A percentile compares a stretch with the other conserved stretches of the same genome.
phyloP scores from a whole-genome alignment of 2,797 vertebrate genomes.

The Centropyge bicolor region DNA sequence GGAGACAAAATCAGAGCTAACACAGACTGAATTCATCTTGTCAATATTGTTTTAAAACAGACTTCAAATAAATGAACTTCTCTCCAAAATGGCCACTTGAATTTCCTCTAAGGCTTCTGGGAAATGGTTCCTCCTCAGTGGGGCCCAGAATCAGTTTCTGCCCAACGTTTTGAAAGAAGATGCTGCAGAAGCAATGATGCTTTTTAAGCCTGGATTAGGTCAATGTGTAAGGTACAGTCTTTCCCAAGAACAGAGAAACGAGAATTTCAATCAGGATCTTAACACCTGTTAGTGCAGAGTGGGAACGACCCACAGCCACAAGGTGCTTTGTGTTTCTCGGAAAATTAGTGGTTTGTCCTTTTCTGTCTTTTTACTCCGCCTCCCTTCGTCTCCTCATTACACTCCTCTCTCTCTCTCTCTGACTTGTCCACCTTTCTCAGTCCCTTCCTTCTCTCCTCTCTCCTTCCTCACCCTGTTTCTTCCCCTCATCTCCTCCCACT shows the following conservation, averaged over 20 bases:
- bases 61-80: background rate
- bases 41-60: background rate
- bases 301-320: background rate
- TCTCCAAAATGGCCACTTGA: background rate
- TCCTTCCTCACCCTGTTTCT: background rate
- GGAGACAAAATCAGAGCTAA: too few relatives aligned
- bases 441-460: background rate
- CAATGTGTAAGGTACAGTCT: background rate
- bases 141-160: background rate
- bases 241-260: background rate
- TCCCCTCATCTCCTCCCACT: background rate
- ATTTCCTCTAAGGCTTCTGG: background rate
- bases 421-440: background rate
- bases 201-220: background rate
- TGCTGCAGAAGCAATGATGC: background rate
- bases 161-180: background rate
- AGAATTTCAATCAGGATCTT: background rate
- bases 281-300: background rate
- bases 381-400: background rate
- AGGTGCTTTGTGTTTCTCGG: background rate
- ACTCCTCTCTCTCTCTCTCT: background rate
- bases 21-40: background rate
- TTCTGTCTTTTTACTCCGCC: background rate
- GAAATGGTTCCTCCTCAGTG: background rate
- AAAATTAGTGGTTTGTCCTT: background rate